Conservation (phyloP, 2,797 vertebrate genomes). For the Artibeus jamaicensis region DNA sequence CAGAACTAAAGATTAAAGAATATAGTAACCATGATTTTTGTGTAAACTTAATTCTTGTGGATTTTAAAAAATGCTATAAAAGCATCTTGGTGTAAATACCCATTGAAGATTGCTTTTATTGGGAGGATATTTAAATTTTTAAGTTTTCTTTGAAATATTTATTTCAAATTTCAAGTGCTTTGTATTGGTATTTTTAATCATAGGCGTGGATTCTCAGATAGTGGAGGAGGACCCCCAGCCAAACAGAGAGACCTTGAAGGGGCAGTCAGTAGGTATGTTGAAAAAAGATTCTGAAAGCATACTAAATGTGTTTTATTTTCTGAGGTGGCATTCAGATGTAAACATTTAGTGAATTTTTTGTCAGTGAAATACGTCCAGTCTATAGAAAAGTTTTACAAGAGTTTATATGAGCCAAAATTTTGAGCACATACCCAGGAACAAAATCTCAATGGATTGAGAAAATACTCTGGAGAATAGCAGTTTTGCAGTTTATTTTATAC, state of each 20-base stretch:
- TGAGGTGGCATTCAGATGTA: not conserved
- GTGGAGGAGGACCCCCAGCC: constrained; percentile 95
- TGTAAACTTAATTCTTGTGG: not conserved
- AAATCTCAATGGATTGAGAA: not conserved
- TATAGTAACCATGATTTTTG: not conserved
- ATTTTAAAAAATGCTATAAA: not conserved
- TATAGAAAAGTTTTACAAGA: not conserved
- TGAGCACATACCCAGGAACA: not conserved
- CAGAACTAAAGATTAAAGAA: not conserved
- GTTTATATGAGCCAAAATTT: not conserved
- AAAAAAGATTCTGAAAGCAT: not conserved
- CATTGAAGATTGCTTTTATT: not conserved
- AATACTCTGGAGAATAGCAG: not conserved
- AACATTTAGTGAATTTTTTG: not conserved
- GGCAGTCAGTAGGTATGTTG: constrained; percentile 92
- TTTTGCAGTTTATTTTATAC: not conserved
- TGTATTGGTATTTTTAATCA: constrained; percentile 36
- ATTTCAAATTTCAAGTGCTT: not conserved
- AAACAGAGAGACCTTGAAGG: constrained; percentile 99
- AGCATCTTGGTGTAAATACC: not conserved
- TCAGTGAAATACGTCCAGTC: not conserved
- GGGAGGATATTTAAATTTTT: not conserved
- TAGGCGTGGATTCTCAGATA: constrained; percentile 99
- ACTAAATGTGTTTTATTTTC: not conserved
- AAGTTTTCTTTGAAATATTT: constrained; percentile 11